These are phyloP conservation scores for Helostoma temminkii DNA, from an alignment of 2,797 vertebrate species.

Conservation along the genomic window DNA sequence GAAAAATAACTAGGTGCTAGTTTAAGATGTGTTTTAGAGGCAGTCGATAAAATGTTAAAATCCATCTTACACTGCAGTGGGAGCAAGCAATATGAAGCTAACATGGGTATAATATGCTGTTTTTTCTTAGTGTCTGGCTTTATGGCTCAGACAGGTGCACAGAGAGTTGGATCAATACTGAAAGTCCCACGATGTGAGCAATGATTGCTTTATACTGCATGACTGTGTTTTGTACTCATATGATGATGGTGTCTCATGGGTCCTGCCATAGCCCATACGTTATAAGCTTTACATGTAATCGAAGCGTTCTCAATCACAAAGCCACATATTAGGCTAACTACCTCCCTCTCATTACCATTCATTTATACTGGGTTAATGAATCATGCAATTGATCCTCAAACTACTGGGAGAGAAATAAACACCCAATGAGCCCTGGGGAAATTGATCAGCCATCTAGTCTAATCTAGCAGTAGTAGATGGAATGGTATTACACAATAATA, in stretches of 20 bases:
- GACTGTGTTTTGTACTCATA: not conserved
- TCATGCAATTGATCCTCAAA: conserved; percentile 58
- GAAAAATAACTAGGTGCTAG: not conserved
- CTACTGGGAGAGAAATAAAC: conserved; percentile 27
- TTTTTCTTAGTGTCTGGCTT: conserved; percentile 20
- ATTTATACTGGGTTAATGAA: conserved; percentile 65
- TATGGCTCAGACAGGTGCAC: conserved; percentile 14
- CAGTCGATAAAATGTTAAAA: conserved; percentile 51
- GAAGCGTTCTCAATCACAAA: conserved; percentile 14
- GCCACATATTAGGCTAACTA: conserved; percentile 35
- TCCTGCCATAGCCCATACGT: not conserved
- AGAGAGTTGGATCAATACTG: conserved; percentile 47
- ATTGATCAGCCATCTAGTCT: conserved; percentile 41
- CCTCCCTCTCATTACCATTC: conserved; percentile 40
- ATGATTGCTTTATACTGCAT: conserved; percentile 11
- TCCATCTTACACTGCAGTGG: conserved; percentile 25
- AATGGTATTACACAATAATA: conserved; percentile 21
- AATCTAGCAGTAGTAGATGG: no score
- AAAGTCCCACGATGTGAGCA: conserved; percentile 7
- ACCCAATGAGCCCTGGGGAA: conserved; percentile 42
- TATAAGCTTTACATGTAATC: conserved; percentile 43
- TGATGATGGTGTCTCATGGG: conserved; percentile 15
- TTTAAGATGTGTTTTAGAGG: conserved; percentile 8
- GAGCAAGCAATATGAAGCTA: conserved; percentile 4
- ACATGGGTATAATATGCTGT: conserved; percentile 15